Conservation (phyloP, 2,113 vertebrate genomes). For the Eurystomus gularis region DNA sequence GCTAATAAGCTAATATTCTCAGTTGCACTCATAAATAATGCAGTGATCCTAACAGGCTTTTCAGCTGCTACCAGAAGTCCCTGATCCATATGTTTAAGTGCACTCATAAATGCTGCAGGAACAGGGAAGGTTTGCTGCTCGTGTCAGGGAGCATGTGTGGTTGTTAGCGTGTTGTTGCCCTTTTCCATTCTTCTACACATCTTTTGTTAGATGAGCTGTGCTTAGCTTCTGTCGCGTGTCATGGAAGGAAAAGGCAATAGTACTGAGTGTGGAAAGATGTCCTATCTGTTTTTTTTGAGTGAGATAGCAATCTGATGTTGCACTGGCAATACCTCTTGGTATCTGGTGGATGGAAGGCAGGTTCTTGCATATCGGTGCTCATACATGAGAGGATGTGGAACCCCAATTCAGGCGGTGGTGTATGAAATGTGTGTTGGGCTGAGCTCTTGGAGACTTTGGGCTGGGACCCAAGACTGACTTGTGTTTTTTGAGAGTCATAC, state of each 20-base stretch:
- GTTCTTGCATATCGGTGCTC: background rate
- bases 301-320: rapidly evolving
- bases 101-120: slow-evolving; percentile 5
- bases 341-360: background rate
- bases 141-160: background rate
- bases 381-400: rapidly evolving
- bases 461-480: rapidly evolving
- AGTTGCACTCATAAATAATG: slow-evolving; percentile 62
- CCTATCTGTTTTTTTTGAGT: background rate
- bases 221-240: background rate
- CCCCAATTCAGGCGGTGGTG: rapidly evolving
- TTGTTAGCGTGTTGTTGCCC: background rate
- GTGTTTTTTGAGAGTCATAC: rapidly evolving
- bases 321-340: background rate
- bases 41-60: slow-evolving; percentile 9
- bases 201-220: background rate
- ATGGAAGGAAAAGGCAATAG: background rate
- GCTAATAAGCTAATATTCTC: slow-evolving; percentile 62
- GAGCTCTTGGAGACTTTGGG: background rate
- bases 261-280: background rate
- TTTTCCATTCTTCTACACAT: background rate
- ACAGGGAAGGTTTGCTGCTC: background rate
- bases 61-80: background rate
- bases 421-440: background rate
- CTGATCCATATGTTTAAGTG: background rate